Evolutionary conservation across 1,140 invertebrate genomes (phyloP).

Genomic region (Tetramorium parvispinum): DNA sequence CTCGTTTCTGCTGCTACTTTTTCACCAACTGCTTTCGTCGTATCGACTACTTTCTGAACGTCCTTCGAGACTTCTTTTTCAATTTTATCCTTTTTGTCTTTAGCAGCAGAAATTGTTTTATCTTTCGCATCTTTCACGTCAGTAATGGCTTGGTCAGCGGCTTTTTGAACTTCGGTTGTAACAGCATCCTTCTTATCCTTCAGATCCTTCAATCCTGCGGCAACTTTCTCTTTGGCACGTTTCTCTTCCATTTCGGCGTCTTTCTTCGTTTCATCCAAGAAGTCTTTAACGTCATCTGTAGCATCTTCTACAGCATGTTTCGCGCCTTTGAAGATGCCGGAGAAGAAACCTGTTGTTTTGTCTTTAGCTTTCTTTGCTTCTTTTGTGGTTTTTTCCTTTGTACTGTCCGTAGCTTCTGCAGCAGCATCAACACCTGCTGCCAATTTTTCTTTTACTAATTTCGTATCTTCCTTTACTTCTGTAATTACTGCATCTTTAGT

Average conservation of each 20-base stretch:
- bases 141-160: conserved; percentile 2
- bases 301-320: conserved; percentile 75
- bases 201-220: neutral
- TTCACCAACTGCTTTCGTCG: neutral
- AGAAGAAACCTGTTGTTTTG: conserved; percentile 54
- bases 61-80: neutral
- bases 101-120: neutral
- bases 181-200: conserved; percentile 61
- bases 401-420: neutral
- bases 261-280: conserved; percentile 13
- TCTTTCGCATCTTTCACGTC: conserved; percentile 40
- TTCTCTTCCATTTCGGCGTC: conserved; percentile 30
- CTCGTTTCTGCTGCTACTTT: conserved; percentile 25
- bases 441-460: conserved; percentile 55
- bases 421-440: neutral
- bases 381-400: conserved; percentile 34
- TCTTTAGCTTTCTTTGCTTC: conserved; percentile 51
- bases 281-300: conserved; percentile 71
- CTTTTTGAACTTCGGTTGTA: neutral
- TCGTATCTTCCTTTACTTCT: conserved; percentile 67
- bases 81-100: conserved; percentile 60
- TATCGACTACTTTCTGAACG: neutral
- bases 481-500: conserved; percentile 32
- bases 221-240: conserved; percentile 42
- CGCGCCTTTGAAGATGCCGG: conserved; percentile 26